These are phyloP conservation scores for Crotalus helleri DNA, from an alignment of 2,113 vertebrate species.

Conservation along the genomic window DNA sequence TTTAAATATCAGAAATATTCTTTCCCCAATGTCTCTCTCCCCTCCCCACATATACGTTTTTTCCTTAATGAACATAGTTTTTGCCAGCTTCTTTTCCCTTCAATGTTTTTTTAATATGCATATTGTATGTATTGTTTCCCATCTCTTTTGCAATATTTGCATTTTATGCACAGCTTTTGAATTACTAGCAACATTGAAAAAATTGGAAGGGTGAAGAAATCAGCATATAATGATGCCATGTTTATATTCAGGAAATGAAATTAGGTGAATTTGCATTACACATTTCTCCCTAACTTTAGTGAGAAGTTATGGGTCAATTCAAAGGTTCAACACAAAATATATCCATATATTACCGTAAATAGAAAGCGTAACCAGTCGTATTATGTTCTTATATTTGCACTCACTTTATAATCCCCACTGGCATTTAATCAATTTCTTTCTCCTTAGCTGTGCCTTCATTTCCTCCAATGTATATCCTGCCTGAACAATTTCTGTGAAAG, in stretches of 20 bases:
- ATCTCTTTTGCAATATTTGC: not conserved
- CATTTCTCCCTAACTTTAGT: not conserved
- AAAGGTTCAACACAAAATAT: slow-evolving; percentile 14
- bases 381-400: slow-evolving; percentile 31
- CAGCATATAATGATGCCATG: not conserved
- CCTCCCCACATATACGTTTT: too few species aligned
- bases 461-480: slow-evolving; percentile 11
- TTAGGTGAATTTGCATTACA: not conserved
- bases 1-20: not conserved
- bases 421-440: slow-evolving; percentile 6
- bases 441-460: not conserved
- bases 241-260: not conserved
- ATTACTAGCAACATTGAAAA: not conserved
- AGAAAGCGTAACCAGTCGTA: not conserved
- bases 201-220: not conserved
- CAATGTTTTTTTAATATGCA: not conserved
- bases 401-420: slow-evolving; percentile 4
- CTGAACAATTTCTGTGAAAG: not conserved
- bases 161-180: not conserved
- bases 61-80: not conserved
- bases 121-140: not conserved
- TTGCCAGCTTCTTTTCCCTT: not conserved
- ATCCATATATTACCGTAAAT: slow-evolving; percentile 40
- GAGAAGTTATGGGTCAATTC: not conserved
- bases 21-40: not conserved